These are phyloP conservation scores for Lytechinus variegatus DNA, from an alignment of 35 echinoderm and acorn worm genomes.

Conservation along the genomic window DNA sequence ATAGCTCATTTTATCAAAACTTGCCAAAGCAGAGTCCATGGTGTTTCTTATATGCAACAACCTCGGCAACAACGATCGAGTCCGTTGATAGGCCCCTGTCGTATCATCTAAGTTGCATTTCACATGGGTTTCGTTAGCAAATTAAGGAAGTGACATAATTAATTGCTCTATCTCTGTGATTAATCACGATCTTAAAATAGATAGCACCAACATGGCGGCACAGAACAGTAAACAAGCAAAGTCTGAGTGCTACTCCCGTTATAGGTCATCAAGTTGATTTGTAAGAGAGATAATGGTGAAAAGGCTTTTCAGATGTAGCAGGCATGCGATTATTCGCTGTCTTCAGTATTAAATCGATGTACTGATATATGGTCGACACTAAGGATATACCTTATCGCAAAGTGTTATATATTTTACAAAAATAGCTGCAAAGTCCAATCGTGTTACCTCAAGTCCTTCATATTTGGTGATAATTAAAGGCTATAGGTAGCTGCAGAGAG, in stretches of 20 bases:
- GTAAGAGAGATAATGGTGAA: background rate
- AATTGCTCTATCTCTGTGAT: background rate
- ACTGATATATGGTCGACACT: no score
- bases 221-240: background rate
- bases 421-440: no score
- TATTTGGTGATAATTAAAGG: no score
- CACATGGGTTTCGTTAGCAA: background rate
- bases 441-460: no score
- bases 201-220: background rate
- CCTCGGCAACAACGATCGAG: background rate
- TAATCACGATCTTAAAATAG: conserved; percentile 20
- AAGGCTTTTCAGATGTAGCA: background rate
- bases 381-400: no score
- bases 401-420: no score
- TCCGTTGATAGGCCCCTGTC: background rate
- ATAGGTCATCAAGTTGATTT: background rate
- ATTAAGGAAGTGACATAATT: background rate
- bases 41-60: background rate
- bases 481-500: no score
- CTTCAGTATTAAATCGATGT: no score
- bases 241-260: background rate
- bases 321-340: background rate
- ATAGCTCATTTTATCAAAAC: background rate
- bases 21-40: background rate
- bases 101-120: background rate